Evolutionary conservation across 92 coral and sea anemone genomes (phyloP).

Genomic region (Palythoa caribaeorum): DNA sequence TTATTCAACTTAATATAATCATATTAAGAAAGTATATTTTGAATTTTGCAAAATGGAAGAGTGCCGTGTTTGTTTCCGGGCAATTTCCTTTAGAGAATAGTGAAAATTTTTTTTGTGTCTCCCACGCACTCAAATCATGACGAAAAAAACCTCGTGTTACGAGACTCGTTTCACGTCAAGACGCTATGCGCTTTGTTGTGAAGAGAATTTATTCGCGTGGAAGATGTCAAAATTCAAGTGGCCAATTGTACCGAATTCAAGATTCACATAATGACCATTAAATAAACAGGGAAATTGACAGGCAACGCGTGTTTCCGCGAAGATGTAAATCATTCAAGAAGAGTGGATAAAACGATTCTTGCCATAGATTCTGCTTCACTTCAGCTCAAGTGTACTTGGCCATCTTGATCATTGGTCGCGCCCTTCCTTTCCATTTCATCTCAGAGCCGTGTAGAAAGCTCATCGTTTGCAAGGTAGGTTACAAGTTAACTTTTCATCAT

Average conservation of each 20-base stretch:
- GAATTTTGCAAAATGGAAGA: conserved; percentile 44
- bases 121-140: conserved; percentile 38
- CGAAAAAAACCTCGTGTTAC: conserved; percentile 3
- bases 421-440: too few relatives aligned
- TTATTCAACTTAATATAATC: conserved; percentile 36
- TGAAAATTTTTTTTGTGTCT: conserved; percentile 11
- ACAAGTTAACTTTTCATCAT: not conserved
- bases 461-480: conserved; percentile 1
- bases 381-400: not conserved
- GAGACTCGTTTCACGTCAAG: conserved; percentile 7
- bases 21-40: conserved; percentile 52
- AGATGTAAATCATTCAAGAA: conserved; percentile 28
- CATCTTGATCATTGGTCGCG: not conserved
- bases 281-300: conserved; percentile 52
- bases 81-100: conserved; percentile 48
- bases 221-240: conserved; percentile 50
- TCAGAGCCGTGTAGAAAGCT: too few relatives aligned
- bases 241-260: conserved; percentile 51
- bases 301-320: conserved; percentile 28
- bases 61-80: conserved; percentile 37
- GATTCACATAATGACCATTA: conserved; percentile 39
- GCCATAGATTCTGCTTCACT: conserved; percentile 2
- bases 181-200: conserved; percentile 22
- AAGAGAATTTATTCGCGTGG: conserved; percentile 1
- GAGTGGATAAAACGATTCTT: conserved; percentile 41